A percentile compares a stretch with the other conserved stretches of the same genome.
phyloP scores from a whole-genome alignment of 64 coral and sea anemone genomes.

The Actinia equina region DNA sequence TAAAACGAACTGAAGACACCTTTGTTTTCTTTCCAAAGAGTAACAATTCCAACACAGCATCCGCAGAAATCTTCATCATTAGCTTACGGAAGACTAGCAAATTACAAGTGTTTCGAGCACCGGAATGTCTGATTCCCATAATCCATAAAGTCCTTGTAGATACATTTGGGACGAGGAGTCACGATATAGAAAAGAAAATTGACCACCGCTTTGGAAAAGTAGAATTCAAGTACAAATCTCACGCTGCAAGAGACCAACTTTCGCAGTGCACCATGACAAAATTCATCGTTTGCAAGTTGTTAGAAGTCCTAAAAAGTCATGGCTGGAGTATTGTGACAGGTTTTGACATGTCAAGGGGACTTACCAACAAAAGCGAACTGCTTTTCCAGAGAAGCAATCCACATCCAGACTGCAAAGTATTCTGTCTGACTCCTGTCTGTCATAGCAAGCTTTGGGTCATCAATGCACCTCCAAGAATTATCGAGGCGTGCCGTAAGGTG shows the following conservation, averaged over 20 bases:
- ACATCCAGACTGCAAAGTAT: background rate
- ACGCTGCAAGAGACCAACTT: background rate
- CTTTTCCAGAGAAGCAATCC: background rate
- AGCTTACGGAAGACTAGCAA: background rate
- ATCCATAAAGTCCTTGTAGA: background rate
- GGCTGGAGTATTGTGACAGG: background rate
- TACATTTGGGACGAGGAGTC: background rate
- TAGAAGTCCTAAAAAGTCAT: background rate
- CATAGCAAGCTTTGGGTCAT: background rate
- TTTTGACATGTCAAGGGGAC: conserved; percentile 12
- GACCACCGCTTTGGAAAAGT: background rate
- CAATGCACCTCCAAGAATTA: background rate
- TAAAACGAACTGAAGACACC: conserved; percentile 9
- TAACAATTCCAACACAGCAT: background rate
- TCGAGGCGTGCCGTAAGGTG: background rate
- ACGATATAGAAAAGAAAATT: background rate
- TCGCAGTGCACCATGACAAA: background rate
- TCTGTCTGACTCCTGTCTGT: background rate
- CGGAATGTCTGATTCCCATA: background rate
- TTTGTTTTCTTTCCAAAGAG: conserved; percentile 3
- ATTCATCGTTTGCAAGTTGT: conserved; percentile 10
- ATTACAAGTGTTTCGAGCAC: background rate
- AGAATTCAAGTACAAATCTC: conserved; percentile 4
- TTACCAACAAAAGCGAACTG: background rate
- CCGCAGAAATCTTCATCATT: background rate